These are phyloP conservation scores for Drosophila imparisetae DNA, from an alignment of 2,888 invertebrate species.

Conservation along the genomic window DNA sequence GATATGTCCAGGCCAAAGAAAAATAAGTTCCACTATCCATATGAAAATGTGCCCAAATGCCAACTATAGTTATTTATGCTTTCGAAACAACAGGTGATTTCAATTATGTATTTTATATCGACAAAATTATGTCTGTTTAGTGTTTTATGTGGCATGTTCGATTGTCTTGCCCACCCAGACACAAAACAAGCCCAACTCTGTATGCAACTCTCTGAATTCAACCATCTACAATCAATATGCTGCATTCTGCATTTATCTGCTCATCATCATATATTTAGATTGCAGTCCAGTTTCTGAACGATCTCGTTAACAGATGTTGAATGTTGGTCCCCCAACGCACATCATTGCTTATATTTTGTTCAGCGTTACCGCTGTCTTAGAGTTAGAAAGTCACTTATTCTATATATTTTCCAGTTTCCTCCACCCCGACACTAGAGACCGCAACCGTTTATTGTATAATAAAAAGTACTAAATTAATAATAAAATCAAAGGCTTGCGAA, in stretches of 20 bases:
- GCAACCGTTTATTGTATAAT: conserved; percentile 18
- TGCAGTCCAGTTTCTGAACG: conserved; percentile 29
- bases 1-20: conserved; percentile 55
- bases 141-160: conserved; percentile 75
- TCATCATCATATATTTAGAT: conserved; percentile 27
- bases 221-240: conserved; percentile 29
- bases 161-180: conserved; percentile 64
- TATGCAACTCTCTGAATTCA: conserved; percentile 11
- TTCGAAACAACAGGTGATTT: conserved; percentile 75
- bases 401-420: background rate
- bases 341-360: conserved; percentile 20
- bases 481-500: conserved; percentile 58
- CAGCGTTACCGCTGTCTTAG: conserved; percentile 8
- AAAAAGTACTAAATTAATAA: conserved; percentile 26
- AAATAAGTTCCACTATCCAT: conserved; percentile 48
- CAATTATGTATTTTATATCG: conserved; percentile 51
- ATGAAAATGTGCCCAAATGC: conserved; percentile 43
- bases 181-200: conserved; percentile 42
- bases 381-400: conserved; percentile 3
- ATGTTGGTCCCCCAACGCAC: conserved; percentile 23
- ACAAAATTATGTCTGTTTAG: conserved; percentile 43
- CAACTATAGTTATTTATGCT: conserved; percentile 76
- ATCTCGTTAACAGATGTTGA: conserved; percentile 46
- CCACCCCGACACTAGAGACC: conserved; percentile 17
- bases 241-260: conserved; percentile 17